Percentiles rank a stretch among this genome's conserved stretches.
These are phyloP conservation scores for Ceratothoa steindachneri DNA, from an alignment of 2,888 invertebrate genomes.

Conservation along the genomic window DNA sequence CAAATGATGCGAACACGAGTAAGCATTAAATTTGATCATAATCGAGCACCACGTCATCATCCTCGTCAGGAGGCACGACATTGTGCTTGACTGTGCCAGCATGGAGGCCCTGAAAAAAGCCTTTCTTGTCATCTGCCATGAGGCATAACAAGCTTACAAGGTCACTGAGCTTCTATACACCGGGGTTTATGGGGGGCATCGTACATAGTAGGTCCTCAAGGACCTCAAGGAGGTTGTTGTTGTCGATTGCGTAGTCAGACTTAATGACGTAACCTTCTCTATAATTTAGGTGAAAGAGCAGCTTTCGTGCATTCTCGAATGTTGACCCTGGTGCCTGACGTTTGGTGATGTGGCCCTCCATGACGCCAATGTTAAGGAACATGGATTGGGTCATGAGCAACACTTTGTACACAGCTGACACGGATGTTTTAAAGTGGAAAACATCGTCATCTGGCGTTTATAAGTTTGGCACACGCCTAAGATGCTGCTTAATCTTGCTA, in stretches of 20 bases:
- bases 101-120: no score
- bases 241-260: background rate
- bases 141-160: no score
- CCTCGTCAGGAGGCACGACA: no score
- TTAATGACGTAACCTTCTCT: background rate
- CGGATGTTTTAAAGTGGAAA: background rate
- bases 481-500: background rate
- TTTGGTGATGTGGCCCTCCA: background rate
- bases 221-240: background rate
- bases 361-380: background rate
- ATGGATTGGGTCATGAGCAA: background rate
- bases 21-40: no score
- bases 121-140: no score
- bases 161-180: no score
- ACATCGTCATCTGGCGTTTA: background rate
- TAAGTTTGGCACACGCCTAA: no score
- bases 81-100: no score
- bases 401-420: background rate
- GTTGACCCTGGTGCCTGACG: background rate
- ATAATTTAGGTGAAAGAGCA: background rate
- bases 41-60: no score
- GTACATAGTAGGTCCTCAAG: no score
- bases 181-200: no score
- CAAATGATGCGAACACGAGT: no score
- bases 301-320: background rate